Evolutionary conservation across 2,113 vertebrate species (phyloP).

Genomic region (Danio rerio): DNA sequence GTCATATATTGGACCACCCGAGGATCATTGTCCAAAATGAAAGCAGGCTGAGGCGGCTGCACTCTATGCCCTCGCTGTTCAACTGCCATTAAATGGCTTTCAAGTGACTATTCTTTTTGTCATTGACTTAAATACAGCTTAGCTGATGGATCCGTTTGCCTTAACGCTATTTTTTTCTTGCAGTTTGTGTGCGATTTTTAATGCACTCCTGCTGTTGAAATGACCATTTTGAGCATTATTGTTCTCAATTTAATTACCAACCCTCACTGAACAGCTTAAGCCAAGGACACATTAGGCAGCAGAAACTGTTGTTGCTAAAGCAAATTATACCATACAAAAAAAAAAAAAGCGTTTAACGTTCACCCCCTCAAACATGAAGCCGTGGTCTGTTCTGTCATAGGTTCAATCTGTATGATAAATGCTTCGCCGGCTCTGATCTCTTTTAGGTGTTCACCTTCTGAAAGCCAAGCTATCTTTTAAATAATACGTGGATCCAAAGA

Average conservation of each 20-base stretch:
- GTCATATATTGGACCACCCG: conserved; percentile 11
- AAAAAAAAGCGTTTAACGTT: conserved; percentile 12
- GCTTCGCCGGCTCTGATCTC: conserved; percentile 37
- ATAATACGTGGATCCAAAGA: conserved; percentile 26
- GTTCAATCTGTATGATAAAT: conserved; percentile 65
- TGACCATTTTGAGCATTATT: conserved; percentile 21
- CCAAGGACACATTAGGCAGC: neutral
- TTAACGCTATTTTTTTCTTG: neutral
- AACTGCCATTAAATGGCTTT: conserved; percentile 8
- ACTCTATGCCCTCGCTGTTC: neutral
- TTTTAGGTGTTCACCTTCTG: conserved; percentile 54
- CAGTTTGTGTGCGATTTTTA: neutral
- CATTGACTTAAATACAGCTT: conserved; percentile 35
- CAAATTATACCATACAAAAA: neutral
- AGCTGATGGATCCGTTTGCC: conserved; percentile 7
- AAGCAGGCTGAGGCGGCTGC: conserved; percentile 6
- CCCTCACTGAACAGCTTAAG: neutral
- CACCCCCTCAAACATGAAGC: conserved; percentile 49
- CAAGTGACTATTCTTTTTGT: conserved; percentile 5
- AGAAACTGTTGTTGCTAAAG: neutral
- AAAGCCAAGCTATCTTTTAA: conserved; percentile 48
- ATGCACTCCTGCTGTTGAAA: conserved; percentile 29
- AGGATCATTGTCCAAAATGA: conserved; percentile 37
- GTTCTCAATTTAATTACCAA: conserved; percentile 15
- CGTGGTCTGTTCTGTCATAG: conserved; percentile 48